Evolutionary conservation across 2,888 invertebrate species (phyloP).

Genomic region (Cheilosia impressa): DNA sequence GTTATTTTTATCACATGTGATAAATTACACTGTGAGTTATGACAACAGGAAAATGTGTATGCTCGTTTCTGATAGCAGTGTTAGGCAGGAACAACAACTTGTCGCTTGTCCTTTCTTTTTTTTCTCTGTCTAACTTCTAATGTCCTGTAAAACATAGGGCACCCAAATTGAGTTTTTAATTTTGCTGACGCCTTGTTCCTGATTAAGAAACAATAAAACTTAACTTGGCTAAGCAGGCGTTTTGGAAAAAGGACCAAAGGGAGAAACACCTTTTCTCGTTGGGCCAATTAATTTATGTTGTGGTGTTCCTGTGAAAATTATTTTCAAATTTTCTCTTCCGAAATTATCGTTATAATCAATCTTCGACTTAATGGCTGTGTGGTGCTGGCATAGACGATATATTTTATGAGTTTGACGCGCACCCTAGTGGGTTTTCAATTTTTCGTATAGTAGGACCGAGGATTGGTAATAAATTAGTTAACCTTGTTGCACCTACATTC

Average conservation of each 20-base stretch:
- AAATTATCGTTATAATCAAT: conserved; percentile 70
- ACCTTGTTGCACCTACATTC: conserved; percentile 61
- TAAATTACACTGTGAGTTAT: conserved; percentile 72
- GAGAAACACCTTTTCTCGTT: conserved; percentile 3
- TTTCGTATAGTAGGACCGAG: conserved; percentile 19
- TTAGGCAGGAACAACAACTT: conserved; percentile 53
- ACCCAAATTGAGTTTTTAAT: conserved; percentile 63
- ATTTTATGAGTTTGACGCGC: conserved; percentile 64
- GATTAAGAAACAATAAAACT: conserved; percentile 65
- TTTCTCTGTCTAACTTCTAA: conserved; percentile 26
- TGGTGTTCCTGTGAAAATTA: conserved; percentile 47
- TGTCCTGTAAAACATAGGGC: conserved; percentile 49
- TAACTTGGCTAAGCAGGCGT: conserved; percentile 19
- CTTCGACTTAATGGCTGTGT: conserved; percentile 55
- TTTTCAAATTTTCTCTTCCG: conserved; percentile 33
- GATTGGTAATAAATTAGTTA: conserved; percentile 67
- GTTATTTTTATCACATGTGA: conserved; percentile 73
- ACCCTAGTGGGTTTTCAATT: conserved; percentile 32
- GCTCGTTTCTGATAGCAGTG: background rate
- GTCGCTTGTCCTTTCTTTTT: conserved; percentile 41
- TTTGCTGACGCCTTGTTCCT: conserved; percentile 46
- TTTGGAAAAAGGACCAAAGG: background rate
- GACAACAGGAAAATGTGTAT: conserved; percentile 44
- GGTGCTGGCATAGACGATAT: conserved; percentile 12
- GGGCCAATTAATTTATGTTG: conserved; percentile 54